Percentiles rank a stretch among this genome's conserved stretches.
These are phyloP conservation scores for Patella depressa DNA, from an alignment of 2,888 invertebrate genomes.

Conservation along the genomic window DNA sequence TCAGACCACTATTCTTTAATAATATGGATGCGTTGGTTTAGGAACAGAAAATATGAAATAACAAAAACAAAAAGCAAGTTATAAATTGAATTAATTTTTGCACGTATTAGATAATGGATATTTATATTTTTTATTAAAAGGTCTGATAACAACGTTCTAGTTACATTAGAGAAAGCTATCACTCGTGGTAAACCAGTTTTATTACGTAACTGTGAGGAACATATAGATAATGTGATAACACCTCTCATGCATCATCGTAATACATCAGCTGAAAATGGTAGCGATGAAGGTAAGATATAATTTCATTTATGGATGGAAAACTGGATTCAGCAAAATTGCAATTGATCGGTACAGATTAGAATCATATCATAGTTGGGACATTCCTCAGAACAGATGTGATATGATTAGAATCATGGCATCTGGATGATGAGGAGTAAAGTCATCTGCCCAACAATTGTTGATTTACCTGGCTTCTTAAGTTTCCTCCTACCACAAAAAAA, in stretches of 20 bases:
- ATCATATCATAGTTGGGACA: too few relatives aligned
- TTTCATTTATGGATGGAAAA: too few relatives aligned
- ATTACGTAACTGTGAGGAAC: constrained; percentile 62
- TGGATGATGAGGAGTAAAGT: too few relatives aligned
- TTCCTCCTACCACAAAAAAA: too few relatives aligned
- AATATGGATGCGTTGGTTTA: too few relatives aligned
- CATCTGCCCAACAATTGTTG: too few relatives aligned
- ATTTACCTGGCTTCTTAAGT: too few relatives aligned
- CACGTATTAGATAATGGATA: neutral
- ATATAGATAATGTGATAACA: constrained; percentile 64
- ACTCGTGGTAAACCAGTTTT: constrained; percentile 66
- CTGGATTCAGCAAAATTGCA: too few relatives aligned
- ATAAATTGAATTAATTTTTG: neutral
- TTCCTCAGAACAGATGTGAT: too few relatives aligned
- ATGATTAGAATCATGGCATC: too few relatives aligned
- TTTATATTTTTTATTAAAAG: constrained; percentile 35
- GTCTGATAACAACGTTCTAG: constrained; percentile 64
- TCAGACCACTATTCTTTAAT: too few relatives aligned
- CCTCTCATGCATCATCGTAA: constrained; percentile 67
- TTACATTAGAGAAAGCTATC: constrained; percentile 65
- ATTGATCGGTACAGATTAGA: too few relatives aligned
- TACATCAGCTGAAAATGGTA: constrained; percentile 55
- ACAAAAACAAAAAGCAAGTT: neutral
- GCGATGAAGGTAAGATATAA: constrained; percentile 56
- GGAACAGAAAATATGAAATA: neutral